phyloP scores from a whole-genome alignment of 92 coral and sea anemone species.

The Phenganax marumi region DNA sequence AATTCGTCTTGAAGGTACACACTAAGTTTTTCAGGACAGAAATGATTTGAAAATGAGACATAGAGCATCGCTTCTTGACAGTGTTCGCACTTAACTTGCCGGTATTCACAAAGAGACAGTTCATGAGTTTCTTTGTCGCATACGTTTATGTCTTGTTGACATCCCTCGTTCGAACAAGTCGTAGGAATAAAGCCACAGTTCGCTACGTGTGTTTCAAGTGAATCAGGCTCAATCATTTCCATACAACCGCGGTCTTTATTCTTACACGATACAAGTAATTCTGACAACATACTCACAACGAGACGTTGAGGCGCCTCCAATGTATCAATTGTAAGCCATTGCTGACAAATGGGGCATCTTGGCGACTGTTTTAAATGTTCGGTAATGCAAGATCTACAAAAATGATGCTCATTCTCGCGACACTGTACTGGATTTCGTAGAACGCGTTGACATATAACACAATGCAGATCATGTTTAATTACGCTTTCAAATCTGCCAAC shows the following conservation, averaged over 20 bases:
- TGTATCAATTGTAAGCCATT: not conserved
- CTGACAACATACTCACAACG: not conserved
- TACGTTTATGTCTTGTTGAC: not conserved
- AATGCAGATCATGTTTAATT: constrained; percentile 17
- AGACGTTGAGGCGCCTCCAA: not conserved
- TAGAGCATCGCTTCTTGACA: not conserved
- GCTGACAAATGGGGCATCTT: not conserved
- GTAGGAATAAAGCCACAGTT: constrained; percentile 1
- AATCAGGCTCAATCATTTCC: not conserved
- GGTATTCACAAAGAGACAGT: not conserved
- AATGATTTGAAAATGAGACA: not conserved
- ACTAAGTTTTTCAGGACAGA: not conserved
- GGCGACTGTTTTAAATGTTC: not conserved
- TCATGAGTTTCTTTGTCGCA: constrained; percentile 7
- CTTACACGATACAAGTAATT: constrained; percentile 15
- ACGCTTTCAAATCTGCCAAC: constrained; percentile 7
- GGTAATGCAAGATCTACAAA: constrained; percentile 23
- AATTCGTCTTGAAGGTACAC: not conserved
- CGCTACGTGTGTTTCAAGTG: constrained; percentile 1
- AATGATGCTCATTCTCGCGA: constrained; percentile 20
- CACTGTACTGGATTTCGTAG: constrained; percentile 18
- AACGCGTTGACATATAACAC: constrained; percentile 21
- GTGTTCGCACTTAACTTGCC: not conserved
- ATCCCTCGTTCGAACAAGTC: constrained; percentile 18
- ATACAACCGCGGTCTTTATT: not conserved